Evolutionary conservation across 2,797 vertebrate species (phyloP), one percentile per base, ranked within the genome.

Genomic region (Xenopus petersii): DNA sequence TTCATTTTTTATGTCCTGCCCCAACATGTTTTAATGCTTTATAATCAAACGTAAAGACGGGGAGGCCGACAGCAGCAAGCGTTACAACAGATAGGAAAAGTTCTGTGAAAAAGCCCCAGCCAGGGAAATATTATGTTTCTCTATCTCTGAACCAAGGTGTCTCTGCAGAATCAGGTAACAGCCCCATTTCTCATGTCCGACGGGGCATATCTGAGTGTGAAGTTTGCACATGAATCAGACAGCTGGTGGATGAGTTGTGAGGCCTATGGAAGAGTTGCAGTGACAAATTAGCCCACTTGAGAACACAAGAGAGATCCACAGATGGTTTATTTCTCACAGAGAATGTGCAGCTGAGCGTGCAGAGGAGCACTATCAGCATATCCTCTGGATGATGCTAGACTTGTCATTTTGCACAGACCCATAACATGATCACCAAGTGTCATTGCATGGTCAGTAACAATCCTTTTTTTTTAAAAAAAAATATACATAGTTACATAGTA

Each of bases 161-260:
- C 36, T 42, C 5, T 2, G 36, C 36, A 6, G 36, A 64, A n/a
- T 64, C 69, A 16, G 80, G 42, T 59, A 79, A 70, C 76, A 73
- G 67, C 55, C 70, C 58, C 61, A 10, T 79, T 80, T 77, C 26
- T 75, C 10, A 47, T 76, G 69, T 84, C 48, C 0, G 61, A 0
- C 16, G 65, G 64, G 67, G 68, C 47, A 67, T 61, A 55, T 82
- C 79, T 67, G 46, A 71, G 55, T 60, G 73, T 64, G 73, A 74
- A 64, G 46, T 55, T 11, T 71, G 59, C 30, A 42, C 48, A 72
- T 47, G 42, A 5, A 48, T 73, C 47, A 55, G 75, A 70, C 62
- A 46, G 68, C 79, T 68, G 60, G 0, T 21, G 11, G 63, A 60
- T 30, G 67, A 42, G 67, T 30, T 4, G 13, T 0, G 0, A 1